Base-by-base conservation (phyloP, 2,888 invertebrate species). In the Heliconius ethilla region DNA sequence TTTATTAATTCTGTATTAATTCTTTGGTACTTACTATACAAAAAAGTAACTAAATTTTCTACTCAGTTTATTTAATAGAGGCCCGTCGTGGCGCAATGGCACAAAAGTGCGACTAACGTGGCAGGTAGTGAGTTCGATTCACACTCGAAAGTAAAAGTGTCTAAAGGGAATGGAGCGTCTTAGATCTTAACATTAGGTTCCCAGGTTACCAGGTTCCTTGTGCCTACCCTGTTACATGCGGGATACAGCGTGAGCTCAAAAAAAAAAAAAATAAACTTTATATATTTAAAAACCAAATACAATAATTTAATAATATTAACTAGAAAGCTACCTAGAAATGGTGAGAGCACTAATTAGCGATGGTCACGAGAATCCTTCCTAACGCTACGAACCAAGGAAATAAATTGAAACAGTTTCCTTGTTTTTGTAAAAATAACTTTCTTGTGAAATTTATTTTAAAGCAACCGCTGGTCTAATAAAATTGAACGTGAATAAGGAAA, bases 291-390 rank as follows among this genome's bases (percentile, higher is more conserved):
- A 67, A 37, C 15, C 2, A 67, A 37, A 40, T 40, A n/a, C 40
- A 67, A 67, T 67, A 37, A 33, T 33, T 33, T 69, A n/a, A 40
- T 25, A 40, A 37, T 40, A 69, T 40, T 40, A 15, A 15, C 13
- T 40, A n/a, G 13, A n/a, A 11, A n/a, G 13, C 67, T 69, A 25
- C 13, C 15, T 15, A 13, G 65, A 55, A 70, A 75, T 75, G 66
- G 62, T 76, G 69, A 78, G 69, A 78, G 76, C 59, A 69, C 62
- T 76, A 72, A 78, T 78, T 78, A 78, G 69, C 45, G 62, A 27
- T 25, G 67, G 73, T 76, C 76, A 76, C 72, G 59, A 59, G 45
- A 73, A 73, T 73, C 73, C 66, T 76, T 73, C 69, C 29, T 67
- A 63, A 73, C 67, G 73, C 72, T 55, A 59, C 66, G 40, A 72